Evolutionary conservation across 2,113 vertebrate genomes (phyloP).

Genomic region (Elgaria multicarinata): DNA sequence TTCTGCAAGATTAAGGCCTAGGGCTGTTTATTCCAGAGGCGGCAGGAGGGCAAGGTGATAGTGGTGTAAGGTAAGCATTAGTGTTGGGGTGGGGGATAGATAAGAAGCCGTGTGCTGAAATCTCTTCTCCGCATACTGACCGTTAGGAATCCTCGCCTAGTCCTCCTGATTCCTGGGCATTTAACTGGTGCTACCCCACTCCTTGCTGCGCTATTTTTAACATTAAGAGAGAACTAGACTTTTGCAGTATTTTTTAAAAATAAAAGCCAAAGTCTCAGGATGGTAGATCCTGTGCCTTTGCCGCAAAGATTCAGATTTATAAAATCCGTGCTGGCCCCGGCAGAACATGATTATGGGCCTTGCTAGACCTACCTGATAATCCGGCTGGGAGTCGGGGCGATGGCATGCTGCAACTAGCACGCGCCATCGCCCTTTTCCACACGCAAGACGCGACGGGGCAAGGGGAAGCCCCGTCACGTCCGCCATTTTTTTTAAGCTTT

Average conservation of each 20-base stretch:
- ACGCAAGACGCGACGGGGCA: too few relatives aligned
- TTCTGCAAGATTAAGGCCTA: not conserved
- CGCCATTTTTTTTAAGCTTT: too few relatives aligned
- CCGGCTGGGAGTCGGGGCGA: too few relatives aligned
- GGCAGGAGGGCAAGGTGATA: not conserved
- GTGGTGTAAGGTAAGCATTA: not conserved
- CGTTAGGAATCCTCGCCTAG: not conserved
- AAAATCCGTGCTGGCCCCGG: not conserved
- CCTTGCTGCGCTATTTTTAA: not conserved
- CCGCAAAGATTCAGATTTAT: not conserved
- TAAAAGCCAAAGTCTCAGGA: not conserved
- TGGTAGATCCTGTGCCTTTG: not conserved
- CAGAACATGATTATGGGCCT: too few relatives aligned
- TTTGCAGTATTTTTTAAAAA: not conserved
- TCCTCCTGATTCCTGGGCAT: not conserved
- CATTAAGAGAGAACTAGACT: not conserved
- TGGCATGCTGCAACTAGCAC: too few relatives aligned
- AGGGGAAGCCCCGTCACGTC: too few relatives aligned
- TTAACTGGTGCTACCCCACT: not conserved
- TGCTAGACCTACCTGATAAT: too few relatives aligned
- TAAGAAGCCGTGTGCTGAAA: not conserved
- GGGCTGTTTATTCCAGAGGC: not conserved
- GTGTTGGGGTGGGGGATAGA: too few relatives aligned
- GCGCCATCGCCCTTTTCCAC: too few relatives aligned
- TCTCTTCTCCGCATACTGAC: not conserved